phyloP scores from a whole-genome alignment of 2,888 invertebrate genomes.

The Stenoptilia bipunctidactyla region DNA sequence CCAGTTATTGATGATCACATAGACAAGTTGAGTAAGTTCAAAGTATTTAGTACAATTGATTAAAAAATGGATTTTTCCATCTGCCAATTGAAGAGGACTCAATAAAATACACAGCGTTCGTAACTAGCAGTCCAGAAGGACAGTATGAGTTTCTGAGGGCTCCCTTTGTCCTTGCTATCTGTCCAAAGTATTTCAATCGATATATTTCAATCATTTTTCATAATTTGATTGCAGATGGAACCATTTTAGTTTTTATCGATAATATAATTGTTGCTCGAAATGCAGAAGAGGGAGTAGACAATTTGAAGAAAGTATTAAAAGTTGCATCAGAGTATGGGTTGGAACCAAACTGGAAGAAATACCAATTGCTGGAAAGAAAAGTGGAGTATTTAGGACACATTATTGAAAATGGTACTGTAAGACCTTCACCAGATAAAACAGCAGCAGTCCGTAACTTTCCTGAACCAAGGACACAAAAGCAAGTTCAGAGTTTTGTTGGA shows the following conservation, averaged over 20 bases:
- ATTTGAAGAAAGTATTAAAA: constrained; percentile 10
- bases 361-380: constrained; percentile 24
- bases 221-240: constrained; percentile 10
- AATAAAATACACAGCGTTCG: too few relatives aligned
- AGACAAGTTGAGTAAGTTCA: constrained; percentile 4
- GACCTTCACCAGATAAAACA: constrained; percentile 13
- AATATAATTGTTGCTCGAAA: constrained; percentile 11
- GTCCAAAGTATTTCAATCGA: constrained; percentile 14
- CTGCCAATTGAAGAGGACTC: constrained; percentile 6
- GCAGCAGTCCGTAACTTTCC: constrained; percentile 15
- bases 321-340: constrained; percentile 4
- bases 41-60: constrained; percentile 17
- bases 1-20: constrained; percentile 10
- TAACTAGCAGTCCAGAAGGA: constrained; percentile 15
- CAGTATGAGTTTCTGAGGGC: constrained; percentile 14
- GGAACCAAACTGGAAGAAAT: constrained; percentile 27
- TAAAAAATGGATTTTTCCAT: constrained; percentile 11
- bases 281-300: constrained; percentile 8
- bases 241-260: constrained; percentile 18
- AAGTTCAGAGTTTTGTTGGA: constrained; percentile 16
- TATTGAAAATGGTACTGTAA: constrained; percentile 11
- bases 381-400: constrained; percentile 20
- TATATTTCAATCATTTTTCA: too few relatives aligned
- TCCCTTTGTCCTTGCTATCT: constrained; percentile 16
- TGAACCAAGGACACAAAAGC: constrained; percentile 14